Evolutionary conservation across 2,888 invertebrate species (phyloP).

Genomic region (Embidobia sp.): DNA sequence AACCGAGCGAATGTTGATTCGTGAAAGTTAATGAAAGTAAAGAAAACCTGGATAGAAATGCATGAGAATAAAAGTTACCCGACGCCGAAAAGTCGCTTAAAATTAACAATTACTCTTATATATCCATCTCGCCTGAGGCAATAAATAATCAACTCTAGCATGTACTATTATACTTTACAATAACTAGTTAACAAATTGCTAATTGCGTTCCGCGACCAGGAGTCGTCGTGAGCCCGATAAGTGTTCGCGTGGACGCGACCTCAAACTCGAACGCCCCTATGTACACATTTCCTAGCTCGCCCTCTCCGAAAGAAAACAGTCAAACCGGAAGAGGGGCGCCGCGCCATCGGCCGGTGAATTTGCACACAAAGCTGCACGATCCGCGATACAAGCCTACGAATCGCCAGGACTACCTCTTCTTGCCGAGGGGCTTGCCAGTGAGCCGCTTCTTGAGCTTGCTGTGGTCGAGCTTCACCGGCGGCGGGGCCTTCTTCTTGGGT

Average conservation of each 20-base stretch:
- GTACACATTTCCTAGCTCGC: no score
- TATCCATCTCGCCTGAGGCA: conserved; percentile 33
- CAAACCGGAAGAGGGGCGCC: no score
- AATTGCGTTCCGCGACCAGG: conserved; percentile 39
- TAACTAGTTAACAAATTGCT: conserved; percentile 62
- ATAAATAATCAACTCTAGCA: conserved; percentile 59
- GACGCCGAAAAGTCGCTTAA: conserved; percentile 15
- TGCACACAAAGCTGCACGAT: no score
- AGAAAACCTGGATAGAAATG: no score
- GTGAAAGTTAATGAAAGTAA: no score
- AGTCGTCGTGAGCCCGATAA: neutral
- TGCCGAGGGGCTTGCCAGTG: conserved; percentile 74
- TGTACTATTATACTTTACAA: conserved; percentile 49
- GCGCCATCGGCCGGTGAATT: no score
- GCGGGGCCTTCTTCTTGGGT: conserved; percentile 81
- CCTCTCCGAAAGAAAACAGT: no score
- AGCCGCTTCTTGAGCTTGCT: conserved; percentile 75
- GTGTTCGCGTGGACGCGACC: no score
- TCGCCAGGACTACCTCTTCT: conserved; percentile 80
- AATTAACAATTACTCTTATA: conserved; percentile 38
- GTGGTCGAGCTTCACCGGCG: conserved; percentile 73
- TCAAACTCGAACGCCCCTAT: no score
- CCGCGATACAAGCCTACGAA: no score
- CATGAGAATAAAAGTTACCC: no score
- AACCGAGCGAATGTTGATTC: no score